These are phyloP conservation scores for Thalassaphorura encarpata DNA, from an alignment of 1,140 invertebrate species.

Conservation along the genomic window DNA sequence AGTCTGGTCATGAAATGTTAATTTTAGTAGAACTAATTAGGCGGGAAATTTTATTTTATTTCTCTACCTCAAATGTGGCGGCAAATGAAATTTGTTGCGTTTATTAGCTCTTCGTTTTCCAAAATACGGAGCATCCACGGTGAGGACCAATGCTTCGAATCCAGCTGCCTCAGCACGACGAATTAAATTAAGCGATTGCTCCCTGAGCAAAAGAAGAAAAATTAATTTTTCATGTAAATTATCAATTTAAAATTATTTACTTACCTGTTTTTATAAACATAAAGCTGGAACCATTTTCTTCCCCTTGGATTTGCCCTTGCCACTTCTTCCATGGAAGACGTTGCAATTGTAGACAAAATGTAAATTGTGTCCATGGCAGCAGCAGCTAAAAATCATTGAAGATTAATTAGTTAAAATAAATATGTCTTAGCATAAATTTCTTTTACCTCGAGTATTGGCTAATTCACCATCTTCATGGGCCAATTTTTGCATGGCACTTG, in stretches of 20 bases:
- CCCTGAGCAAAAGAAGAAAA: neutral
- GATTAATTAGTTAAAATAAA: neutral
- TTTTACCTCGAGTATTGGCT: conserved; percentile 65
- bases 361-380: conserved; percentile 60
- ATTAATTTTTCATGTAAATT: neutral
- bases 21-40: too few relatives aligned
- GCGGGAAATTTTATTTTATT: too few relatives aligned
- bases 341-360: conserved; percentile 76
- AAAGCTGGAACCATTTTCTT: conserved; percentile 82
- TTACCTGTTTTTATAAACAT: conserved; percentile 70
- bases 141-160: conserved; percentile 77
- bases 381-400: conserved; percentile 58
- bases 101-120: conserved; percentile 68
- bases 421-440: neutral
- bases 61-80: conserved; percentile 60
- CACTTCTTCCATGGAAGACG: conserved; percentile 79
- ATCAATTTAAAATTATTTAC: neutral
- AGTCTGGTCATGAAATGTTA: too few relatives aligned
- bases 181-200: conserved; percentile 4
- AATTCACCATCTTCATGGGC: conserved; percentile 81
- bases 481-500: conserved; percentile 88
- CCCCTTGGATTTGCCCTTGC: conserved; percentile 59
- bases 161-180: conserved; percentile 40
- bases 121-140: conserved; percentile 79
- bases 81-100: conserved; percentile 73